These are phyloP conservation scores for Idaea straminata DNA, from an alignment of 2,888 invertebrate species.

Conservation along the genomic window DNA sequence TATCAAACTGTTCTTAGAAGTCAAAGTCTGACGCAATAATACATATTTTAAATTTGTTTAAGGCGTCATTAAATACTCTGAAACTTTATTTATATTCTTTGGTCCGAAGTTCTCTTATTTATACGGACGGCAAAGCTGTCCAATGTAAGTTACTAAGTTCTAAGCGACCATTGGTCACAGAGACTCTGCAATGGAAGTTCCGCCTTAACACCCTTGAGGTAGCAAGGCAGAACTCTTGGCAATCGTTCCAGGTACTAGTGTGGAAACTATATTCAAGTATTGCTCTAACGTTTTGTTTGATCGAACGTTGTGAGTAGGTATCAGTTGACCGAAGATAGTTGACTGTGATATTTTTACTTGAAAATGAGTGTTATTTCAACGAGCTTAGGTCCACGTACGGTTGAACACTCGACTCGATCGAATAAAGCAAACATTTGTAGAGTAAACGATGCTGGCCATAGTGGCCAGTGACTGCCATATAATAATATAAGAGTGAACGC, in stretches of 20 bases:
- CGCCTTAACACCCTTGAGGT: neutral
- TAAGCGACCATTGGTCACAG: neutral
- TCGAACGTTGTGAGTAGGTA: conserved; percentile 38
- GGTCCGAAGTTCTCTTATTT: neutral
- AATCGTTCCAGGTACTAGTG: neutral
- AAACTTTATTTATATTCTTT: neutral
- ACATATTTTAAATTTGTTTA: neutral
- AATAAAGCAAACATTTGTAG: conserved; percentile 64
- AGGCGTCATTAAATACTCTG: neutral
- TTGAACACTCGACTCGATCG: conserved; percentile 37
- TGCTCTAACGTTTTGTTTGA: conserved; percentile 28
- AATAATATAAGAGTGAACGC: conserved; percentile 39
- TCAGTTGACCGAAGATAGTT: conserved; percentile 56
- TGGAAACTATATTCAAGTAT: conserved; percentile 12
- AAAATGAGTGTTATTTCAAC: conserved; percentile 20
- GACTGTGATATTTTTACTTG: conserved; percentile 23
- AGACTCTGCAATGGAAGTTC: neutral
- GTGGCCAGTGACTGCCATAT: conserved; percentile 48
- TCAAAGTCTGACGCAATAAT: neutral
- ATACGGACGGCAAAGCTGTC: no score
- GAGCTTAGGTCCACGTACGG: conserved; percentile 17
- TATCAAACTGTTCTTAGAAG: neutral
- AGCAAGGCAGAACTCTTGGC: neutral
- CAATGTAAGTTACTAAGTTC: no score
- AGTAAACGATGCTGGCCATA: conserved; percentile 59